Percentiles rank a stretch among this genome's conserved stretches.
These are phyloP conservation scores for Lordiphosa collinella DNA, from an alignment of 1,140 invertebrate species.

Conservation along the genomic window DNA sequence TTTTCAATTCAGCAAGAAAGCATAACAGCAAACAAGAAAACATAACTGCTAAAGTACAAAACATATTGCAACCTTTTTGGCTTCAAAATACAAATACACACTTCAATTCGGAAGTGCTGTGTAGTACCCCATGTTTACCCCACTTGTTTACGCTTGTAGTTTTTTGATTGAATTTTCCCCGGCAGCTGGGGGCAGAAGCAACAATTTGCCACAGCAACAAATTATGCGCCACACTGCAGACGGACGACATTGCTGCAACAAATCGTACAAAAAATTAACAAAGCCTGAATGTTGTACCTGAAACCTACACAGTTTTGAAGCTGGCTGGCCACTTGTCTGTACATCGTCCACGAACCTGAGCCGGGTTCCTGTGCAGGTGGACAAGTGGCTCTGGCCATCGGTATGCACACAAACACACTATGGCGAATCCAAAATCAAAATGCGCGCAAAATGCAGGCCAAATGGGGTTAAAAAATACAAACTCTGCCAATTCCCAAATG, in stretches of 20 bases:
- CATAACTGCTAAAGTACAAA: constrained; percentile 9
- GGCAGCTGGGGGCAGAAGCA: constrained; percentile 20
- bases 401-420: constrained; percentile 34
- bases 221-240: constrained; percentile 43
- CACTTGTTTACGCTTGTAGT: constrained; percentile 70
- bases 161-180: constrained; percentile 60
- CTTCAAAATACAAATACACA: constrained; percentile 25
- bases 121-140: constrained; percentile 39
- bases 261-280: constrained; percentile 50
- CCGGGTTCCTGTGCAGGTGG: constrained; percentile 14
- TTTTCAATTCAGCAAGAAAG: constrained; percentile 48
- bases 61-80: constrained; percentile 4
- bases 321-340: constrained; percentile 18
- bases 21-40: constrained; percentile 16
- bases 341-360: not conserved
- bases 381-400: constrained; percentile 25
- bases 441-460: constrained; percentile 74
- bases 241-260: constrained; percentile 24
- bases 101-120: constrained; percentile 42
- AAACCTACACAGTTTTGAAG: constrained; percentile 1
- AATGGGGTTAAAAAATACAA: constrained; percentile 67
- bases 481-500: constrained; percentile 54
- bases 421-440: constrained; percentile 59
- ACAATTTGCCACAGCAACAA: constrained; percentile 46
- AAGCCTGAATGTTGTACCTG: constrained; percentile 18